Evolutionary conservation across 2,113 vertebrate species (phyloP), one percentile per base, ranked within the genome.

Genomic region (Platysteira castanea): DNA sequence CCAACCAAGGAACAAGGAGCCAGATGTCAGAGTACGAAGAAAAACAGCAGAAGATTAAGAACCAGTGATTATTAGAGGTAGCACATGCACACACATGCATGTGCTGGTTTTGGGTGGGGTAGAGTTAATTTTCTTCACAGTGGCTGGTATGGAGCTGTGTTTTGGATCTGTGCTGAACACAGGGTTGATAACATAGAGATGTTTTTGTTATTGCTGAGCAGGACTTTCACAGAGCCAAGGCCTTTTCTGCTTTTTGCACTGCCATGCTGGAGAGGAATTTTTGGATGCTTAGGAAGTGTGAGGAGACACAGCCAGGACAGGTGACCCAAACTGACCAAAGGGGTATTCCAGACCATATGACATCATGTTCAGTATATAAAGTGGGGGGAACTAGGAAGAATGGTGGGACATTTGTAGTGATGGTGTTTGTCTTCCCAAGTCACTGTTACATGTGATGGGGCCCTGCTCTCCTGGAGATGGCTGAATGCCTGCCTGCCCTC

Each of bases 381-480:
- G 2, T 7, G 13, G 5, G 15, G 21, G 11, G 2, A 59, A 54
- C 16, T 17, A 39, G 60, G 16, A 67, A 13, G 15, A 59, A 52
- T 33, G 44, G 6, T 5, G 16, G 6, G 8, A 53, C 5, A 3
- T 75, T 24, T 59, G 6, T 6, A 68, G 24, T 39, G 19, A 44
- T 52, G 7, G 2, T 17, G 8, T 67, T 52, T 52, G 19, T 75
- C 52, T n/a, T 59, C 17, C 28, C 53, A 53, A 46, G 23, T n/a
- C 23, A 5, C 22, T 3, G 2, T 67, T 52, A 21, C 0, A 13
- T 1, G 0, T 26, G 16, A n/a, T 35, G 24, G 16, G 5, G 16
- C 24, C 9, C 33, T 31, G 61, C 39, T 22, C 3, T 46, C 60
- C 53, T 47, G 53, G 61, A 30, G 9, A 14, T 26, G 39, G 7